A percentile compares a stretch with the other conserved stretches of the same genome.
phyloP scores from a whole-genome alignment of 2,888 invertebrate genomes.

The Eristalis intricaria region DNA sequence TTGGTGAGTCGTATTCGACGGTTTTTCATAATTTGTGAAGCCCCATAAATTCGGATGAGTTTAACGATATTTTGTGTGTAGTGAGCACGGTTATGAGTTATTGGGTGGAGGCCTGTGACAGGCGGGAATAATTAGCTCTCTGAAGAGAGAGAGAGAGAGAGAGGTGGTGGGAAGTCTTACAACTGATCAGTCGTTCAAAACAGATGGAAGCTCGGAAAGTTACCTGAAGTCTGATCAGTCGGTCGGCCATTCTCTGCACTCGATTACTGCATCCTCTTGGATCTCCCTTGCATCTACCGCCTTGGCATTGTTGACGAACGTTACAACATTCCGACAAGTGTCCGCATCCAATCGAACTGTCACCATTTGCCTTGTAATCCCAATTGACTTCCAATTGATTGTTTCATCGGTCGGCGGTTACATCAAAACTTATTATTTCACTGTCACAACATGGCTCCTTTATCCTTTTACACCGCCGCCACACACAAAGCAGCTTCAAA shows the following conservation, averaged over 20 bases:
- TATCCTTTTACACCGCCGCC: neutral
- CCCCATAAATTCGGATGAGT: slow-evolving; percentile 65
- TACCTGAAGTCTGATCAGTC: too few species aligned
- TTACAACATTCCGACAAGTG: neutral
- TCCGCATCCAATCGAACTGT: neutral
- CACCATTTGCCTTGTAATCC: neutral
- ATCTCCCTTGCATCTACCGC: neutral
- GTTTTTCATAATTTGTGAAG: slow-evolving; percentile 44
- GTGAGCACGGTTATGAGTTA: neutral
- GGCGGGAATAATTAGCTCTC: slow-evolving; percentile 17
- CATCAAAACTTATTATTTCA: slow-evolving; percentile 30
- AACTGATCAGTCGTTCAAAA: too few species aligned
- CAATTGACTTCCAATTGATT: slow-evolving; percentile 36
- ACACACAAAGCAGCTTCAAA: neutral
- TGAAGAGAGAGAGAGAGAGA: too few species aligned
- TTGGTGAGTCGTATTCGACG: slow-evolving; percentile 36
- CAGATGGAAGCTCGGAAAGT: too few species aligned
- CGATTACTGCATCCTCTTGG: neutral
- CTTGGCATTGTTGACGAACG: neutral
- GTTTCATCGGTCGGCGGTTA: too few species aligned
- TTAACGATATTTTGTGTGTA: slow-evolving; percentile 47
- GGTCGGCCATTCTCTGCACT: neutral
- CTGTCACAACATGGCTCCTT: slow-evolving; percentile 38
- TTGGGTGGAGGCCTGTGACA: slow-evolving; percentile 4
- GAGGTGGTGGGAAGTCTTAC: neutral